Conservation (phyloP, 2,113 vertebrate genomes). For the Odontesthes bonariensis region DNA sequence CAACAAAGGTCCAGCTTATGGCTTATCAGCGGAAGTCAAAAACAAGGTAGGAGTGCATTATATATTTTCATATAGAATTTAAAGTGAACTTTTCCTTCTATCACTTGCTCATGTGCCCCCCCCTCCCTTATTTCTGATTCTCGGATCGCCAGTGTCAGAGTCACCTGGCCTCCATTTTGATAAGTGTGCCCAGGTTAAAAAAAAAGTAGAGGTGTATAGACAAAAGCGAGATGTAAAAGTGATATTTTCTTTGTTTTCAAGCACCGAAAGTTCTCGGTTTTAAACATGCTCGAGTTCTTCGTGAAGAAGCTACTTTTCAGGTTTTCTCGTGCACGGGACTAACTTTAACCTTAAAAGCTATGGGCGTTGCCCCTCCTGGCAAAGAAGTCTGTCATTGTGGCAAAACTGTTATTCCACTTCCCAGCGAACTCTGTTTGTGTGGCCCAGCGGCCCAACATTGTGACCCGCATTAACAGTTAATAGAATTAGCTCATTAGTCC, state of each 20-base stretch:
- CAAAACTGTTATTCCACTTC: conserved; percentile 36
- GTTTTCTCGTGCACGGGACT: not conserved
- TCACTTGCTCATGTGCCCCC: not conserved
- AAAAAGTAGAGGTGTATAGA: not conserved
- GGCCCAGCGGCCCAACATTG: not conserved
- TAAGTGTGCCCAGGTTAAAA: conserved; percentile 3
- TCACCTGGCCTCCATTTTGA: conserved; percentile 72
- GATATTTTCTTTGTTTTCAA: not conserved
- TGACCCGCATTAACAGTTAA: conserved; percentile 51
- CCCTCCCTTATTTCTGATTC: too few relatives aligned
- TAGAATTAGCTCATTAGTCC: conserved; percentile 29
- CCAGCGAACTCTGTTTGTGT: not conserved
- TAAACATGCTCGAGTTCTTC: too few relatives aligned
- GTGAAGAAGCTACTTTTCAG: too few relatives aligned
- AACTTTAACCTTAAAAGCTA: conserved; percentile 15
- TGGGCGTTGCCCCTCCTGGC: conserved; percentile 72
- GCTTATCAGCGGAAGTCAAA: conserved; percentile 82
- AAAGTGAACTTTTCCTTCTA: conserved; percentile 7
- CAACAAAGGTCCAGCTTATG: conserved; percentile 81
- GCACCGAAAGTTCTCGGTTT: too few relatives aligned
- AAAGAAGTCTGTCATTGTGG: conserved; percentile 58
- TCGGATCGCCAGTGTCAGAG: conserved; percentile 4
- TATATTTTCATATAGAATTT: not conserved
- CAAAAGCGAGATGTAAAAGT: not conserved
- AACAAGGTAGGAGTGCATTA: conserved; percentile 74